Base-by-base conservation (phyloP, 2,888 invertebrate genomes). In the Scaptomyza flava region DNA sequence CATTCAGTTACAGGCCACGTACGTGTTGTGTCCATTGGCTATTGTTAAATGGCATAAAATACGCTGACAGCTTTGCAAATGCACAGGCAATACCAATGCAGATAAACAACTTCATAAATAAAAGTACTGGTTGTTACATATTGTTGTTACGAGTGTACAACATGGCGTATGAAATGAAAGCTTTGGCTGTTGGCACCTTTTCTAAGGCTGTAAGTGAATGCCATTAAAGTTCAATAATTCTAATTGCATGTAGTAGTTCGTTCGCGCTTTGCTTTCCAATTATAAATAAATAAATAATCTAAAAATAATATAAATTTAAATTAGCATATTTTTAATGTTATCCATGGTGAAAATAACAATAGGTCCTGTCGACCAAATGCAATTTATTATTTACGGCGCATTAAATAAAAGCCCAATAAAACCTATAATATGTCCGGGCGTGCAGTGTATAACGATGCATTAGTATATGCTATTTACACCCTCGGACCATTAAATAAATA, bases 241-340 rank as follows among this genome's bases (percentile, higher is more conserved):
- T n/a, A 50, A 27, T 68, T 23, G 9, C 20, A 31, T 8, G 20
- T 31, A 27, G 3, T 27, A 27, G n/a, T n/a, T n/a, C 41, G 36
- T 48, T 50, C 30, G 56, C 7, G 38, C 7, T 30, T 14, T 31
- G 27, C 48, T 14, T 38, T 23, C 9, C n/a, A 45, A 58, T 45
- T 46, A 23, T 48, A 56, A 52, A 71, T 74, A 57, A 64, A 63
- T 60, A 61, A 60, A 65, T 72, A 36, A 54, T 47, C 47, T 43
- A 68, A 72, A 41, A 65, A 68, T 52, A 65, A 60, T 71, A 79
- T 77, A 60, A 76, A 85, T 81, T 79, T 43, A 85, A 75, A 83
- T 77, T 68, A 82, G 72, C 83, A 83, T 87, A 83, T 83, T 83
- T 88, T 68, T 75, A 77, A 73, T 75, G 86, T 77, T 74, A 87